Conservation (phyloP, 2,888 invertebrate genomes). For the Eupsilia transversa region DNA sequence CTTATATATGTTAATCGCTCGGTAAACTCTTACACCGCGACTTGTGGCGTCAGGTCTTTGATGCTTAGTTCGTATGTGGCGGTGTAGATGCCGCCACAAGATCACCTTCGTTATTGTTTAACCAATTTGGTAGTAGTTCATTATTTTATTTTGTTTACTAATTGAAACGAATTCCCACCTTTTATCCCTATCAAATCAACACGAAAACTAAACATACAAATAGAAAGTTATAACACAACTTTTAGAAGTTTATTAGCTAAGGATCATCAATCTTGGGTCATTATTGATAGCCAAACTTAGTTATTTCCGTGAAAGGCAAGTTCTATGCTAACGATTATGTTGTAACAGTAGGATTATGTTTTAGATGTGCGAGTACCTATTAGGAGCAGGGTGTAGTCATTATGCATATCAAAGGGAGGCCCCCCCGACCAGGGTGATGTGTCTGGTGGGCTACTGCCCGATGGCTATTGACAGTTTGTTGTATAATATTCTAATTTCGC, state of each 20-base stretch:
- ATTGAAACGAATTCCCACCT: neutral
- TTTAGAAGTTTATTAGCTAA: constrained; percentile 23
- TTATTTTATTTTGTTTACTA: neutral
- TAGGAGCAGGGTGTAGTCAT: neutral
- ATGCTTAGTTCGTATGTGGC: too few relatives aligned
- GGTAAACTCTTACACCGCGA: too few relatives aligned
- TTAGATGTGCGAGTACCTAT: neutral
- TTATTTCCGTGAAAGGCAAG: neutral
- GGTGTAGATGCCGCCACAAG: too few relatives aligned
- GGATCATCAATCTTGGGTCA: constrained; percentile 29
- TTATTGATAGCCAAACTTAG: constrained; percentile 34
- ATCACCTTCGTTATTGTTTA: neutral
- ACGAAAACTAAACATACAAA: neutral
- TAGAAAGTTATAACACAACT: neutral
- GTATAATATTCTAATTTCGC: too few relatives aligned
- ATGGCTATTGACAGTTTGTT: neutral
- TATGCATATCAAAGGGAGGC: neutral
- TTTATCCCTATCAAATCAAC: neutral
- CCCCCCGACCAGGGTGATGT: too few relatives aligned
- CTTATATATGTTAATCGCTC: too few relatives aligned
- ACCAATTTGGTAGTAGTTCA: neutral
- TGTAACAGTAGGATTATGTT: too few relatives aligned
- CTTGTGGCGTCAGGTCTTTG: too few relatives aligned
- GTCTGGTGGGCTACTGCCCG: neutral
- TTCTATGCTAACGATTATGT: neutral